Conservation (phyloP, 2,888 invertebrate species). For the Platypus cylindrus region DNA sequence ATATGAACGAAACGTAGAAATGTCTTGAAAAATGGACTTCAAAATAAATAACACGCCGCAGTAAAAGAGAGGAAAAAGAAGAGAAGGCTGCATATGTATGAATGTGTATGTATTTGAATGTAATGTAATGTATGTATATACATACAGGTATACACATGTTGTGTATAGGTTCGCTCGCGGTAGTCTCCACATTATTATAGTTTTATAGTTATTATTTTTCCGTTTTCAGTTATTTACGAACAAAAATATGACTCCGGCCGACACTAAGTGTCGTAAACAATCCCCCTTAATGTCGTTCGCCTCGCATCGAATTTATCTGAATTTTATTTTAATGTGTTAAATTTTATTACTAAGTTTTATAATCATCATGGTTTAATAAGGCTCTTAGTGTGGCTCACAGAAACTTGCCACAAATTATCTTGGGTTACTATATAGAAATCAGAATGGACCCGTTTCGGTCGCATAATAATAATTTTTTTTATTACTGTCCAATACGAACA, state of each 20-base stretch:
- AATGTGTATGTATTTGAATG: too few relatives aligned
- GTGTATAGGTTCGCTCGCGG: constrained; percentile 27
- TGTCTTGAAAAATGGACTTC: too few relatives aligned
- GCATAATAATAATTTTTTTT: too few relatives aligned
- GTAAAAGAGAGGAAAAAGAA: too few relatives aligned
- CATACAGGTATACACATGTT: too few relatives aligned
- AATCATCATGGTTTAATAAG: constrained; percentile 37
- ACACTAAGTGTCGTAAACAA: constrained; percentile 37
- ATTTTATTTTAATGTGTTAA: constrained; percentile 39
- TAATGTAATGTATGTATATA: too few relatives aligned
- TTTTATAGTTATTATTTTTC: constrained; percentile 37
- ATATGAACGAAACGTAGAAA: too few relatives aligned
- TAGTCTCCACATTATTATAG: constrained; percentile 38
- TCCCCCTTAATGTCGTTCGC: background rate
- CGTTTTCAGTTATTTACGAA: constrained; percentile 37
- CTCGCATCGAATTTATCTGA: constrained; percentile 33
- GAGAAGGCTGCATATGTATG: too few relatives aligned
- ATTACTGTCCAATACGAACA: too few relatives aligned
- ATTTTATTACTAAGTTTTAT: constrained; percentile 40
- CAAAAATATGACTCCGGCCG: constrained; percentile 35
- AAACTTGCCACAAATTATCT: constrained; percentile 13
- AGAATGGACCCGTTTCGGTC: background rate
- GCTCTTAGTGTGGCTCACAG: constrained; percentile 24
- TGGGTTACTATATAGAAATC: too few relatives aligned
- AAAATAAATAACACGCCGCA: too few relatives aligned